Evolutionary conservation across 2,797 vertebrate genomes (phyloP).

Genomic region (Crenuchus spilurus): DNA sequence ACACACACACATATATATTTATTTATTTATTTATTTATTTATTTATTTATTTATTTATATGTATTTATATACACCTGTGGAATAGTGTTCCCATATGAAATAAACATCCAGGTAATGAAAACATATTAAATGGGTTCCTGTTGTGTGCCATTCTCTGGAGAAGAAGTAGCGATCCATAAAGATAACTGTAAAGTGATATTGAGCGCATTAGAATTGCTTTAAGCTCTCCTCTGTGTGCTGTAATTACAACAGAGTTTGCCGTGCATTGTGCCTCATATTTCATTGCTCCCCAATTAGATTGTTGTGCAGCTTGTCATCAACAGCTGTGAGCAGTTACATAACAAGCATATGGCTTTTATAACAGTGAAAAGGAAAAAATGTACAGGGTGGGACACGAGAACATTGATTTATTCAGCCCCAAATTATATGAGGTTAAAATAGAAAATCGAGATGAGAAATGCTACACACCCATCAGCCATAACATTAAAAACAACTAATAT

Average conservation of each 20-base stretch:
- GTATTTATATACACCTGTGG: background rate
- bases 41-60: too few species aligned
- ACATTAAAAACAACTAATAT: too few species aligned
- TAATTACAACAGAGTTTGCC: constrained; percentile 52
- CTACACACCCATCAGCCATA: too few species aligned
- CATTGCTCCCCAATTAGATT: constrained; percentile 56
- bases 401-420: background rate
- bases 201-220: constrained; percentile 42
- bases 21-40: too few species aligned
- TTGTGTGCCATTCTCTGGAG: constrained; percentile 11
- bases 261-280: constrained; percentile 59
- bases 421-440: background rate
- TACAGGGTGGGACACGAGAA: background rate
- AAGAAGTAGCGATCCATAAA: constrained; percentile 15
- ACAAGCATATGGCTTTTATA: constrained; percentile 8
- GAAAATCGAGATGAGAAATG: background rate
- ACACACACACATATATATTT: too few species aligned
- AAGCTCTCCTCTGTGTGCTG: constrained; percentile 31
- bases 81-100: constrained; percentile 8
- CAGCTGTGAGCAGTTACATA: constrained; percentile 46
- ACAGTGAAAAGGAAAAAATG: background rate
- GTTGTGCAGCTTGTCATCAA: constrained; percentile 51
- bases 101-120: constrained; percentile 26
- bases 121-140: constrained; percentile 23
- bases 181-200: constrained; percentile 34